These are phyloP conservation scores for Catharus fuscescens DNA, from an alignment of 2,113 vertebrate genomes.

Conservation along the genomic window DNA sequence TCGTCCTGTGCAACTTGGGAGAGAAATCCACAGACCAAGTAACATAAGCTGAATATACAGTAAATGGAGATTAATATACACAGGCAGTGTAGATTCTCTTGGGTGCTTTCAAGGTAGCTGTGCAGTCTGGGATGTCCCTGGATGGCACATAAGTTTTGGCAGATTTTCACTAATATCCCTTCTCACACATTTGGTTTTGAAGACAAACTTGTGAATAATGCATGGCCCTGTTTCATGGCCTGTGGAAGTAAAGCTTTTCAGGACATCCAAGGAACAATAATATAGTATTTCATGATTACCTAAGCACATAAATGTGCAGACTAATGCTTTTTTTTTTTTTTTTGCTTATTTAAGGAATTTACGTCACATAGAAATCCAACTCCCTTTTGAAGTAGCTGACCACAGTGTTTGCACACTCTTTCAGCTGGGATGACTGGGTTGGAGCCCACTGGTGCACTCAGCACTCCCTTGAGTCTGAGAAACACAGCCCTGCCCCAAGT, in stretches of 20 bases:
- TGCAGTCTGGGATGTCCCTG: background rate
- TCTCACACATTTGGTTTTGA: background rate
- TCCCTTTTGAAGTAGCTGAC: slow-evolving; percentile 21
- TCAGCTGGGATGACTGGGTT: background rate
- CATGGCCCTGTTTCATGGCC: background rate
- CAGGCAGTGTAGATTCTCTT: background rate
- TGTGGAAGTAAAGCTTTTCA: background rate
- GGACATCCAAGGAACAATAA: background rate
- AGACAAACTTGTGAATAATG: background rate
- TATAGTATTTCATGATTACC: slow-evolving; percentile 25
- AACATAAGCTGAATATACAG: background rate
- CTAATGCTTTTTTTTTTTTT: background rate
- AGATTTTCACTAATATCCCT: background rate
- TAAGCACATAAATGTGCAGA: slow-evolving; percentile 44
- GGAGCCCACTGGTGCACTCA: background rate
- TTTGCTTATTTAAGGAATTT: slow-evolving; percentile 12
- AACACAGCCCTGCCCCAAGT: background rate
- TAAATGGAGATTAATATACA: background rate
- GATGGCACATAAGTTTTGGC: background rate
- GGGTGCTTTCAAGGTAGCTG: background rate
- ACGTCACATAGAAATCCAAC: background rate
- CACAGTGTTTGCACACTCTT: background rate
- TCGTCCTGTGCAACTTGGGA: background rate
- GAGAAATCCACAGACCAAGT: background rate
- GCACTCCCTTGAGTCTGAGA: fast-evolving